Conservation (phyloP, 2,888 invertebrate genomes). For the Ryuthela nishihirai region DNA sequence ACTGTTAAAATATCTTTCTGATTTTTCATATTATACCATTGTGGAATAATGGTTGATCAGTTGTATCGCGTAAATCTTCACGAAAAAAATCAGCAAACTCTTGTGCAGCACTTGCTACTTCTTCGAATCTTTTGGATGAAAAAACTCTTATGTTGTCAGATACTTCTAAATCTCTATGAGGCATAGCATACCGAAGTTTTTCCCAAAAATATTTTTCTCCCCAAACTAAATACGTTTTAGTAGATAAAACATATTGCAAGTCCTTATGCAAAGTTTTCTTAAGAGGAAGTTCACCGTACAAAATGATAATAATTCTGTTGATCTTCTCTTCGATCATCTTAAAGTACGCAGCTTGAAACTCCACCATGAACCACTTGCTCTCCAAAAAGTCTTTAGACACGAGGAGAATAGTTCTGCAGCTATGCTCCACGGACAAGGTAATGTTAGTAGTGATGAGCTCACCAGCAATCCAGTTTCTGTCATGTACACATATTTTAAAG, state of each 20-base stretch:
- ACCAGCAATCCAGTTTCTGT: constrained; percentile 43
- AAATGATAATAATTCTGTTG: constrained; percentile 42
- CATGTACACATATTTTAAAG: constrained; percentile 42
- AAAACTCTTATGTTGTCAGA: too few relatives aligned
- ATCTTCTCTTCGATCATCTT: constrained; percentile 43
- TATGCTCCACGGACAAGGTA: constrained; percentile 41
- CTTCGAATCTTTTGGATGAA: too few relatives aligned
- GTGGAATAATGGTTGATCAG: too few relatives aligned
- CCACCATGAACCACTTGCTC: constrained; percentile 42
- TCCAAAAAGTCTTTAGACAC: constrained; percentile 40
- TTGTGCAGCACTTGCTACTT: too few relatives aligned
- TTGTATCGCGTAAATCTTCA: too few relatives aligned
- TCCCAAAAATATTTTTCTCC: constrained; percentile 43
- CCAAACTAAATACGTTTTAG: constrained; percentile 43
- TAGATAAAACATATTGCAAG: constrained; percentile 38
- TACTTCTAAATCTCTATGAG: too few relatives aligned
- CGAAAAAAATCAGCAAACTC: too few relatives aligned
- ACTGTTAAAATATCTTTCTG: too few relatives aligned
- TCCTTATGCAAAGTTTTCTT: constrained; percentile 41
- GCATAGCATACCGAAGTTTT: constrained; percentile 41
- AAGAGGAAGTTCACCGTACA: constrained; percentile 40
- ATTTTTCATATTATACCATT: too few relatives aligned
- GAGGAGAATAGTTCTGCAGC: constrained; percentile 41
- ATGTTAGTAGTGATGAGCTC: constrained; percentile 42
- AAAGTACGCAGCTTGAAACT: constrained; percentile 43